phyloP scores from a whole-genome alignment of 2,113 vertebrate species.

The Vulpes ferrilata region DNA sequence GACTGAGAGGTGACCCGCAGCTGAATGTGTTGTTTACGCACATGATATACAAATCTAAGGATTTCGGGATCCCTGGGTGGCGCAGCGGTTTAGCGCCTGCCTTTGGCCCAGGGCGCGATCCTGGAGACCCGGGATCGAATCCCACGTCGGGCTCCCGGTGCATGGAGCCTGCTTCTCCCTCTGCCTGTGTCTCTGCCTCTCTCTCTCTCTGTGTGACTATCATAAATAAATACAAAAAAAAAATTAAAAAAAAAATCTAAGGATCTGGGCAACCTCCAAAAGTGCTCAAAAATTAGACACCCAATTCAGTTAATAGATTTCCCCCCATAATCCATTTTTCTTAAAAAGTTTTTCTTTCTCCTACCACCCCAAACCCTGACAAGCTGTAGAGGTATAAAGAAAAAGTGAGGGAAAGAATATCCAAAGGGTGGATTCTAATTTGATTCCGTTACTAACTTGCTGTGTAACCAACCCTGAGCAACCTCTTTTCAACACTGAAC shows the following conservation, averaged over 20 bases:
- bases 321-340: background rate
- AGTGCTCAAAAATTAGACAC: background rate
- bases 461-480: background rate
- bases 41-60: background rate
- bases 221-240: too few relatives aligned
- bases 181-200: too few relatives aligned
- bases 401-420: background rate
- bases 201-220: too few relatives aligned
- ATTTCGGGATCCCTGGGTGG: too few relatives aligned
- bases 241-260: background rate
- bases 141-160: too few relatives aligned
- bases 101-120: too few relatives aligned
- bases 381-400: background rate
- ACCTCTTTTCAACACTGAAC: background rate
- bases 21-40: background rate
- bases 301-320: background rate
- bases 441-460: constrained; percentile 1
- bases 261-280: background rate
- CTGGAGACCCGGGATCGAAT: too few relatives aligned
- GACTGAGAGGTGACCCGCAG: background rate
- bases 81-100: too few relatives aligned
- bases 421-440: background rate
- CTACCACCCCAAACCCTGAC: background rate
- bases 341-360: constrained; percentile 26
- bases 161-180: too few relatives aligned